Percentiles rank a stretch among this genome's conserved stretches.
Evolutionary conservation across 2,113 vertebrate species (phyloP).

Genomic region (Leucosticte australis): DNA sequence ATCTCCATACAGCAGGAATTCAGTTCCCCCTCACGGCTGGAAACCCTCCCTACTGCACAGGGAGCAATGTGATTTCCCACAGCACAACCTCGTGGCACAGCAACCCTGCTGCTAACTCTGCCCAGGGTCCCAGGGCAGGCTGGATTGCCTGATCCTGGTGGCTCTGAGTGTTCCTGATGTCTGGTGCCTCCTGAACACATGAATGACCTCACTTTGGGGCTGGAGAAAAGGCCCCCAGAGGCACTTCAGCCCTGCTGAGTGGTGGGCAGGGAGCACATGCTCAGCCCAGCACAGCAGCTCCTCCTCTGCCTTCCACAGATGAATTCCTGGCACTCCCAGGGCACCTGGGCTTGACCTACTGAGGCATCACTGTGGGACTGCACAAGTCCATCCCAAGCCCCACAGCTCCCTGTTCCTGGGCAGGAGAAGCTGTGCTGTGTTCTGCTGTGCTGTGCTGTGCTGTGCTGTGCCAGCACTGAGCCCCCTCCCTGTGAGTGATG

Average conservation of each 20-base stretch:
- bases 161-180: background rate
- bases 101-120: background rate
- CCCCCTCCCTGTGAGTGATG: background rate
- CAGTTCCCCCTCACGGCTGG: background rate
- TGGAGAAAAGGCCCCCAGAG: background rate
- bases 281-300: background rate
- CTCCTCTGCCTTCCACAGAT: background rate
- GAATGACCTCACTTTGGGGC: background rate
- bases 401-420: background rate
- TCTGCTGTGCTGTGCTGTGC: too few species aligned
- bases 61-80: background rate
- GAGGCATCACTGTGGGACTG: background rate
- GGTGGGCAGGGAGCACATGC: accelerated
- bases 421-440: background rate
- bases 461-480: background rate
- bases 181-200: background rate
- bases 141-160: background rate
- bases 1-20: background rate
- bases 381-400: background rate
- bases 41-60: background rate
- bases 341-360: background rate
- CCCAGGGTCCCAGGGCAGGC: background rate
- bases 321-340: background rate
- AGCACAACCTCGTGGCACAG: background rate
- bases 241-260: too few species aligned